Evolutionary conservation across 2,888 invertebrate genomes (phyloP), one percentile per base, ranked within the genome.

Genomic region (Pseudococcus longispinus): DNA sequence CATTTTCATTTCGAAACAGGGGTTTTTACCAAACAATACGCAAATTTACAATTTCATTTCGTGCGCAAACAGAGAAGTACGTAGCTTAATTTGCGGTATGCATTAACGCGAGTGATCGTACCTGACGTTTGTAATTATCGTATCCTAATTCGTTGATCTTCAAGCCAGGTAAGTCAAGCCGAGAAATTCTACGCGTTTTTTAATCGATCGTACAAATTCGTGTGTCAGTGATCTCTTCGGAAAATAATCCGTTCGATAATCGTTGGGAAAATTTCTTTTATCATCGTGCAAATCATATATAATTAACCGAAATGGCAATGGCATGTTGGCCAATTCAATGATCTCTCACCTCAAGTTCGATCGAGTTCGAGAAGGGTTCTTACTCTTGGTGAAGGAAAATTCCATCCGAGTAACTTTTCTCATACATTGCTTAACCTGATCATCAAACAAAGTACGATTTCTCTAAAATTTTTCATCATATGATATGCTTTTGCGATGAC

Each of bases 71-170:
- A 80, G 20, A 80, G 20, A 20, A 80, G 77, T 80, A 23, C 18
- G 37, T 37, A 37, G 42, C 20, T 80, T 42, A 80, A 80, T 2
- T 6, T 42, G 26, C 42, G 77, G n/a, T 80, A 80, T 42, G 42
- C 37, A 42, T 80, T 8, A 20, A 80, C 77, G 77, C 77, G 77
- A 42, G 77, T 80, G 77, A 42, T 32, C 15, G n/a, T 80, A 80
- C 2, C 0, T 5, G 37, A 11, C 1, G 11, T 74, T 74, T 74
- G 8, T 42, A 42, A 60, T 60, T 23, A 23, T 60, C 20, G 42
- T 20, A 42, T n/a, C n/a, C 20, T 60, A 5, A n/a, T 23, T 23
- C 77, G 29, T 80, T 42, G 0, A 80, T 80, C 42, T 42, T 80
- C n/a, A n/a, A n/a, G 42, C 2, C 77, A 80, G 77, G 77, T 80